Evolutionary conservation across 2,797 vertebrate genomes (phyloP), one percentile per base, ranked within the genome.

Genomic region (Hemitrygon akajei): DNA sequence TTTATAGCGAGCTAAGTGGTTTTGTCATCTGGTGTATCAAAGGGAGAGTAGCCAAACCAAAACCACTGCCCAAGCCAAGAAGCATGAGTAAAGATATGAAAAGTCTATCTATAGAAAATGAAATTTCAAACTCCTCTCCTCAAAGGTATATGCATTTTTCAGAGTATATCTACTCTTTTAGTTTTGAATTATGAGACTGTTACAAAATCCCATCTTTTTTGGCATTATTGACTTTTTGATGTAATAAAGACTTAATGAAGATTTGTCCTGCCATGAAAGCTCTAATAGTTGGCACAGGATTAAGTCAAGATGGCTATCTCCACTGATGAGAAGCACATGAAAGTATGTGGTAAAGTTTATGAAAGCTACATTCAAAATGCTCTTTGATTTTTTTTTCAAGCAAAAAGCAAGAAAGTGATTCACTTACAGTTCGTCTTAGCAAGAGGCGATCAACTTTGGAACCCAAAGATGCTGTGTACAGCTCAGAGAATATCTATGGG

Each of bases 11-110:
- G 94, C 96, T 98, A 93, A 95, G 98, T 0, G 96, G 97, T 66
- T 98, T 98, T 4, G 97, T 98, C 77, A 75, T 99, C 82, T 99
- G 98, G 98, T 98, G 97, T 96, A 97, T 96, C 95, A 99, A 98
- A 94, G 97, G 97, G 1, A 94, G 95, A 0, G 96, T 97, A 84
- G 94, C 95, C 0, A 94, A 93, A 93, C 95, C 96, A 0, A 84
- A 79, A 1, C 98, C 98, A 1, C 95, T 97, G 86, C 96, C 97
- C n/a, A 97, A 97, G 66, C 97, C 97, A 0, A 96, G 97, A 63
- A 96, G 95, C 0, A 66, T 98, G 94, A 97, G 95, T 93, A 66
- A 96, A 20, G 97, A 97, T 63, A 86, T 99, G 94, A 95, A 94
- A 18, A 94, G 94, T 7, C 96, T 98, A 56, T 98, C 97, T 0